Evolutionary conservation across 2,888 invertebrate genomes (phyloP), one percentile per base, ranked within the genome.

Genomic region (Eurois occulta): DNA sequence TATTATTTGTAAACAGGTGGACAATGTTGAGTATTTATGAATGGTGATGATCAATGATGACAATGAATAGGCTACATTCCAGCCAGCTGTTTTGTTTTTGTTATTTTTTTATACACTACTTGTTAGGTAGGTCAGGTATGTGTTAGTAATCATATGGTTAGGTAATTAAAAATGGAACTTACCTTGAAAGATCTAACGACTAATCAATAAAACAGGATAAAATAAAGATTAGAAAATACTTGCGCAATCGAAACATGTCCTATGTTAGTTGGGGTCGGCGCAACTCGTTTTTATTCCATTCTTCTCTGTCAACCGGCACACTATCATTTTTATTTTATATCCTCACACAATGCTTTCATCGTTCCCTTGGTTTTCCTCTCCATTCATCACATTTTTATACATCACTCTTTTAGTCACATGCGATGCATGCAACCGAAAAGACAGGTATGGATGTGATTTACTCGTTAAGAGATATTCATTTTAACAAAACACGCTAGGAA

Each of bases 1-100:
- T 87, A 87, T 78, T 91, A 89, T 91, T 90, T 91, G 86, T 90
- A 90, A 92, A 92, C 89, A 88, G 80, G 68, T 71, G 79, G 77
- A 79, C 78, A 81, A 67, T 80, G 83, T 64, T 41, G 64, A 48
- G 48, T 84, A 85, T 86, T 84, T 87, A 88, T 88, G 83, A 88
- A 86, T 86, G 84, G 75, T 69, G 62, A 79, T 81, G 77, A 77
- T 28, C 16, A 38, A 41, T 62, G 77, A 58, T 80, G 65, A 83
- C 84, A 87, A 89, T 86, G 81, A 78, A 78, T 76, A 64, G 43
- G 28, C 68, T 21, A 72, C 79, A 86, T 85, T 83, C 84, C 79
- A 38, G 46, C 48, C 62, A 60, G 46, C 60, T 86, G 73, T 82
- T 84, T 71, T 86, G 71, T 81, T 86, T 70, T 69, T 79, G 43